A percentile compares a stretch with the other conserved stretches of the same genome.
Conservation (phyloP, 2,888 invertebrate genomes). For the Anarsia innoxiella region DNA sequence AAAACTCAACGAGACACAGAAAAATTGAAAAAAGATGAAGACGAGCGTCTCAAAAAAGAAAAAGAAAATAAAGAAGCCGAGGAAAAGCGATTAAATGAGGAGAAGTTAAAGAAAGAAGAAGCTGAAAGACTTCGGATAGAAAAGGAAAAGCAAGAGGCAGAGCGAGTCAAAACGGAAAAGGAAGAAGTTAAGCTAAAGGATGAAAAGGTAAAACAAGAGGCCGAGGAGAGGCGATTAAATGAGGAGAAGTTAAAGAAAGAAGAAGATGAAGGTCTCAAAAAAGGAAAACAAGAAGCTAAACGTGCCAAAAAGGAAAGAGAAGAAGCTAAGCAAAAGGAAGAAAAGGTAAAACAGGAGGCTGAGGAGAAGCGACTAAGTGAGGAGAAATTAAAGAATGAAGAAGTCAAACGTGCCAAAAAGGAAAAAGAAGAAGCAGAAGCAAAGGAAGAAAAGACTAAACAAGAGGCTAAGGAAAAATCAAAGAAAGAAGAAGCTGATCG, state of each 20-base stretch:
- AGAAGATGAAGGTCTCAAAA: neutral
- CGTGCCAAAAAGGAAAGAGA: neutral
- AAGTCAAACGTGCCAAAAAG: slow-evolving; percentile 11
- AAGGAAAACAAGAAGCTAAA: neutral
- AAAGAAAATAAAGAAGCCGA: slow-evolving; percentile 5
- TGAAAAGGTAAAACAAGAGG: slow-evolving; percentile 6
- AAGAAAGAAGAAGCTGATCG: neutral
- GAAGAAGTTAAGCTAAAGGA: slow-evolving; percentile 9
- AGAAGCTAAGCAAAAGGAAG: slow-evolving; percentile 13
- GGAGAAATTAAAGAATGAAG: slow-evolving; percentile 15
- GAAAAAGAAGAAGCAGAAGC: slow-evolving; percentile 3
- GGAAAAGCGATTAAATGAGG: slow-evolving; percentile 9
- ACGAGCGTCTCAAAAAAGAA: slow-evolving; percentile 5
- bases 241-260: neutral
- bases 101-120: slow-evolving; percentile 7
- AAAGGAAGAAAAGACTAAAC: too few species aligned
- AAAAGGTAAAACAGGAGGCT: slow-evolving; percentile 13
- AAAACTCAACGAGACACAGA: too few species aligned
- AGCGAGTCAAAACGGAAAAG: neutral
- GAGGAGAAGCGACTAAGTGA: slow-evolving; percentile 2
- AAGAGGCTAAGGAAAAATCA: too few species aligned
- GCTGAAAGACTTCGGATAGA: slow-evolving; percentile 6
- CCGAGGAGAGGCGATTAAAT: neutral
- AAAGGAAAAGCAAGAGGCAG: slow-evolving; percentile 1
- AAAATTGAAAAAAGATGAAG: too few species aligned